Base-by-base conservation (phyloP, 2,113 vertebrate species). In the Gallinago jamesoni region DNA sequence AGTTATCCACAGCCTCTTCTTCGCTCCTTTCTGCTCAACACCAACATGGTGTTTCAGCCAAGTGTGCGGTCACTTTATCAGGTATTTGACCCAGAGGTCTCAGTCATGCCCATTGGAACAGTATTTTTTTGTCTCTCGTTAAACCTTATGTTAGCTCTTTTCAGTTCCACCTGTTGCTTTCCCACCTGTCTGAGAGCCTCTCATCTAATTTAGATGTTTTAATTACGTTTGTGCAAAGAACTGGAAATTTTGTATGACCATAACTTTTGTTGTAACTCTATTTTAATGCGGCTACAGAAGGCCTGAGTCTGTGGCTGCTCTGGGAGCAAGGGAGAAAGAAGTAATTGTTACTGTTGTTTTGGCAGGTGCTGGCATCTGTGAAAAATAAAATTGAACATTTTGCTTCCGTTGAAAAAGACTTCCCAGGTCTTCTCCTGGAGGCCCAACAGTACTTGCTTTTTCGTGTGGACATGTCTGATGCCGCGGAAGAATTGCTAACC, bases 41-140 rank as follows among this genome's bases (percentile, higher is more conserved):
- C 99, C 96, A 99, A 99, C 97, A 97, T 99, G 98, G 99, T 99
- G 75, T 99, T 99, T 90, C 99, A 99, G 98, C 99, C 99, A 1
- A 99, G 98, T 0, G 99, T 99, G 50, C 98, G 98, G 74, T 99
- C 99, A 0, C 98, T 99, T n/a, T 99, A 99, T 92, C 99, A 99
- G 99, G 99, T 99, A 97, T 24, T 57, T 68, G 28, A 77, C 31
- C 31, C n/a, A 27, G n/a, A 25, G 20, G 24, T 4, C 3, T 76
- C 50, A 73, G 39, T 69, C 9, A 2, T 77, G 55, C 63, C 59
- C 53, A 18, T 21, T 45, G 52, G 56, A 86, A 48, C 52, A 41
- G 50, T 30, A 27, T 53, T 77, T 76, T 50, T 70, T 67, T 37
- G 57, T 82, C 31, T 76, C 77, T 73, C 2, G 1, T 82, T 92